Evolutionary conservation across 1,140 invertebrate genomes (phyloP).

Genomic region (Pentalonia nigronervosa): DNA sequence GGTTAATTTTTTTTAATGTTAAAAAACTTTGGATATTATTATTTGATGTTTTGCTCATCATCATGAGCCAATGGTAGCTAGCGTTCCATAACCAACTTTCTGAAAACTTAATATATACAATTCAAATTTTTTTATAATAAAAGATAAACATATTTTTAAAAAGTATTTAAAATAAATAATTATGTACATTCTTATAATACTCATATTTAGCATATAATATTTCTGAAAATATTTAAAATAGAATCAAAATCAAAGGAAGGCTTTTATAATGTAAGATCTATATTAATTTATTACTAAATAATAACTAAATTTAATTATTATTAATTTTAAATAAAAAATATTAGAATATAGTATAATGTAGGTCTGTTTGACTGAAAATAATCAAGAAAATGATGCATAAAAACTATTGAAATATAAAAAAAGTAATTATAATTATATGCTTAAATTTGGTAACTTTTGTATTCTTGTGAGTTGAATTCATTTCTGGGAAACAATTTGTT

Average conservation of each 20-base stretch:
- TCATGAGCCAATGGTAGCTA: conserved; percentile 51
- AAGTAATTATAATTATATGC: too few relatives aligned
- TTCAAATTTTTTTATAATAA: not conserved
- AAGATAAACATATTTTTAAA: not conserved
- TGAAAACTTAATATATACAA: not conserved
- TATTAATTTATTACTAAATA: too few relatives aligned
- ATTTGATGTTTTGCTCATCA: not conserved
- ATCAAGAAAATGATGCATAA: not conserved
- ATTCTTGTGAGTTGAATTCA: too few relatives aligned
- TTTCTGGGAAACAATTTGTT: too few relatives aligned
- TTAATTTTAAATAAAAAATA: not conserved
- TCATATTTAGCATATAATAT: too few relatives aligned
- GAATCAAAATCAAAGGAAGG: not conserved
- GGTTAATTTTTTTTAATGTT: conserved; percentile 1
- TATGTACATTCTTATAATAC: too few relatives aligned
- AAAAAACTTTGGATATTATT: conserved; percentile 12
- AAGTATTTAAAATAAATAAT: too few relatives aligned
- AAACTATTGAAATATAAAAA: not conserved
- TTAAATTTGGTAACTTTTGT: too few relatives aligned
- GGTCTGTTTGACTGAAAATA: not conserved
- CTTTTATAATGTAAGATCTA: not conserved
- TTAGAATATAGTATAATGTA: not conserved
- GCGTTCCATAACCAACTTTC: conserved; percentile 25
- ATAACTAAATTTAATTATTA: too few relatives aligned
- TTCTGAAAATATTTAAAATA: not conserved